Base-by-base conservation (phyloP, 2,888 invertebrate genomes). In the Lagria hirta region DNA sequence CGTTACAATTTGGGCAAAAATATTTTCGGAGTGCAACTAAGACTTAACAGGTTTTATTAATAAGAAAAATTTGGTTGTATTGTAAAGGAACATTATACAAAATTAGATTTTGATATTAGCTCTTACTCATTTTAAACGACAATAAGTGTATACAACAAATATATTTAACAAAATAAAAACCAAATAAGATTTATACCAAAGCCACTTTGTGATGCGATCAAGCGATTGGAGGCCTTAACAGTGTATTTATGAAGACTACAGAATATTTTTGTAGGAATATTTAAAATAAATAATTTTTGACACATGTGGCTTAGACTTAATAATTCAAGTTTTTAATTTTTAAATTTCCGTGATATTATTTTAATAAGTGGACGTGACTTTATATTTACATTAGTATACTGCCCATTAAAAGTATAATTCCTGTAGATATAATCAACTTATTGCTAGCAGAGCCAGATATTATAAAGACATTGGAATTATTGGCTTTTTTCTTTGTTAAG, bases 331-430 rank as follows among this genome's bases (percentile, higher is more conserved):
- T 46, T 36, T 35, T 36, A 24, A 33, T 23, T 23, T 42, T 34
- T n/a, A 37, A 47, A 37, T 43, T 42, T 26, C 47, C 36, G 47
- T 47, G 47, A 47, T 47, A 47, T 47, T 47, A 47, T 17, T 30
- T 47, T 47, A 26, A 32, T 36, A 30, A 32, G 37, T 47, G 12
- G 29, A 42, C 38, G 34, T 33, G 34, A 29, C 29, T 43, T 44
- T 47, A 47, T 30, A 46, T 32, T 40, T 29, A 26, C 36, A 41
- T 33, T 41, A 40, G 41, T 30, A 30, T 41, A 46, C 24, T 35
- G 23, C 36, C 46, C 36, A 30, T 23, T 46, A 32, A 43, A 41
- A 33, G 26, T 47, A 27, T 37, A 47, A 47, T 47, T 47, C 42
- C 47, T 47, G 42, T 47, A 42, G 47, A 37, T 30, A 32, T 17